Conservation (phyloP, 2,888 invertebrate genomes). For the Lacanobia oleracea region DNA sequence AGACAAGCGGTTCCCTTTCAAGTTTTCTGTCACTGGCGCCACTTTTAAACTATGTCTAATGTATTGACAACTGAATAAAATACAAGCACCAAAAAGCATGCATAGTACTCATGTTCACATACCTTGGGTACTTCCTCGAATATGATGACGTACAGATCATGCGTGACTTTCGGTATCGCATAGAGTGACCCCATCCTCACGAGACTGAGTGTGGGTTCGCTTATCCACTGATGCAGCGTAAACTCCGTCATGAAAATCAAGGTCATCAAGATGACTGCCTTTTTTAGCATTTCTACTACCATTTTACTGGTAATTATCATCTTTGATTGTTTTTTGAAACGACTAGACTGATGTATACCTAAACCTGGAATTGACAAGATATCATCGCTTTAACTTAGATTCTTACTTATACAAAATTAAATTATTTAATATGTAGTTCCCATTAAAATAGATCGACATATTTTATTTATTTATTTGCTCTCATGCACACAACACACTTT, state of each 20-base stretch:
- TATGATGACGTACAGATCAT: not conserved
- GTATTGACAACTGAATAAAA: no score
- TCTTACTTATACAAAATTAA: not conserved
- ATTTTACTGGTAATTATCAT: not conserved
- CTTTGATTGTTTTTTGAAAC: not conserved
- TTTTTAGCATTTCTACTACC: not conserved
- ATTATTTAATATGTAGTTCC: no score
- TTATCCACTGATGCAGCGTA: not conserved
- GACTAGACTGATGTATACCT: not conserved
- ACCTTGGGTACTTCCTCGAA: not conserved
- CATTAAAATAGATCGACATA: no score
- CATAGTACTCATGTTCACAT: not conserved
- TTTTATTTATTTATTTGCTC: no score
- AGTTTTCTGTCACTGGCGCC: no score
- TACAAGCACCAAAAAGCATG: no score
- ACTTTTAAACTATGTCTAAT: no score
- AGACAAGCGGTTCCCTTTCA: no score
- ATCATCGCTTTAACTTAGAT: not conserved
- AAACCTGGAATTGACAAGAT: conserved; percentile 4
- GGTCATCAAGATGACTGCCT: not conserved
- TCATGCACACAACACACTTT: no score
- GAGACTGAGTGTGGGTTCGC: not conserved
- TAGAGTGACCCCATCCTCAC: not conserved
- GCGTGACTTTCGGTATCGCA: not conserved
- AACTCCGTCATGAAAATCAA: not conserved